Evolutionary conservation across 1,140 invertebrate genomes (phyloP), one percentile per base, ranked within the genome.

Genomic region (Marisa cornuarietis): DNA sequence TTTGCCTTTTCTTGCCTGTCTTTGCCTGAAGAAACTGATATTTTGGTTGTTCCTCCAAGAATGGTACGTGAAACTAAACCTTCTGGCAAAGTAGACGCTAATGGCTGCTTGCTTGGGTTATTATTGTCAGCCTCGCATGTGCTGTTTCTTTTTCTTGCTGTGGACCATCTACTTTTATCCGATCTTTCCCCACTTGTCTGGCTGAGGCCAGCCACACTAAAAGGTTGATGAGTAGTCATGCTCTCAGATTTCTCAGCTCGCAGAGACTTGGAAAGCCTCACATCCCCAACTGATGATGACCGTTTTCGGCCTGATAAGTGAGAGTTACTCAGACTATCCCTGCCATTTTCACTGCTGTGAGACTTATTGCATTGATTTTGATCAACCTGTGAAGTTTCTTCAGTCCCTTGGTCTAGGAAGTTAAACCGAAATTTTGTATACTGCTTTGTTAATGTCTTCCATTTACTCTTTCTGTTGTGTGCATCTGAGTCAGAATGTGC

Each of bases 221-320:
- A 54, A 24, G 62, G 51, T 77, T 65, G 14, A 62, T 11, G n/a
- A 13, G 20, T 77, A n/a, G 22, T 24, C 54, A 63, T 26, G 24
- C 20, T 69, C 14, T 63, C 18, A 24, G 42, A 77, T 42, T 13
- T 68, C 52, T 77, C 76, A 9, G 76, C 76, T 20, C 76, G 76
- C 20, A 65, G 66, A 69, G 76, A 69, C 51, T 77, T 77, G 42
- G 76, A 77, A 42, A 66, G 42, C 26, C 49, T 49, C 7, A 20
- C 65, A 52, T 65, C 54, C n/a, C 68, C 63, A 20, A 77, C 16
- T 14, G 76, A 77, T 22, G 51, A 13, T 6, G 63, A 51, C 14
- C 76, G 76, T 26, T 77, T 77, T n/a, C 49, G 62, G 3, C 76
- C 76, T 52, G 26, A 52, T 16, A 22, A 61, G 51, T n/a, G 22